Conservation (phyloP, 2,797 vertebrate species). For the Alcedo quadribrachys region DNA sequence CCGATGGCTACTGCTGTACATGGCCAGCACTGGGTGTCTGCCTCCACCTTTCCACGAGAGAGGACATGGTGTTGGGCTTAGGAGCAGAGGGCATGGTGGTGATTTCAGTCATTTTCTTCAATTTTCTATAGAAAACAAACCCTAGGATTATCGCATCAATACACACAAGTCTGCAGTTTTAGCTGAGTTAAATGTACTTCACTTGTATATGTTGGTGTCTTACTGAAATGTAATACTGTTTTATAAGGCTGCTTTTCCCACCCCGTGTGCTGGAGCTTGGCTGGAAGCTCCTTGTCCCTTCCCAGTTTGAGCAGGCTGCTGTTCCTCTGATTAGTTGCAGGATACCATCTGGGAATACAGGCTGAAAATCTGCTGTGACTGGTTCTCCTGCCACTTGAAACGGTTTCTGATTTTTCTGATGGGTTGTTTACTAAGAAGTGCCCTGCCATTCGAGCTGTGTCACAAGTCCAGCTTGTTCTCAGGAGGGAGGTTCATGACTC, state of each 20-base stretch:
- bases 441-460: not conserved
- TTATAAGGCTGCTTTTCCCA: no score
- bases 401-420: not conserved
- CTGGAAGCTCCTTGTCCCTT: not conserved
- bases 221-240: no score
- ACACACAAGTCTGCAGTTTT: not conserved
- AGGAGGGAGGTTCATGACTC: not conserved
- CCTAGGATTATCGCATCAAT: not conserved
- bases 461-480: not conserved
- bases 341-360: not conserved
- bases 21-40: not conserved
- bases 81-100: not conserved
- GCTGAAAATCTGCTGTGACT: not conserved
- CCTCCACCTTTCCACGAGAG: rapidly evolving
- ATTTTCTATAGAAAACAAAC: not conserved
- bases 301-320: not conserved
- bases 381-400: not conserved
- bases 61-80: rapidly evolving
- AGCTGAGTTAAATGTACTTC: not conserved
- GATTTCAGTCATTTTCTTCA: no score
- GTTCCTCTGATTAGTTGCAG: not conserved
- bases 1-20: not conserved
- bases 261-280: not conserved
- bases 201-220: rapidly evolving
- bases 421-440: not conserved